Evolutionary conservation across 1,140 invertebrate species (phyloP).

Genomic region (Philopotamus ludificatus): DNA sequence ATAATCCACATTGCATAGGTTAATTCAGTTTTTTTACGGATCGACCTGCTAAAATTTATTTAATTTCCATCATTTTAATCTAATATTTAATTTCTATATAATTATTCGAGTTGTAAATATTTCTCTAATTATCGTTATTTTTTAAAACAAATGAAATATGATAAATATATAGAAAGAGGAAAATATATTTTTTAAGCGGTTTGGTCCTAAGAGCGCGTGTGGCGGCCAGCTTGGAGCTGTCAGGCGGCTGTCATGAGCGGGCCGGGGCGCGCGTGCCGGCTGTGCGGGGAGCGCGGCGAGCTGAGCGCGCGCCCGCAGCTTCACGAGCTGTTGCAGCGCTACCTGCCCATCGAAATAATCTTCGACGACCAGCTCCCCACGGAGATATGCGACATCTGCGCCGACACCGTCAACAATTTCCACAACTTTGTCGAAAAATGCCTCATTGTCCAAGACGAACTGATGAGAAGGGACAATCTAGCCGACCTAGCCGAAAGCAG

Average conservation of each 20-base stretch:
- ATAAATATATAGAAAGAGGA: too few species aligned
- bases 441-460: conserved; percentile 24
- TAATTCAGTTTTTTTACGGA: too few species aligned
- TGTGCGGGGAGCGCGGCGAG: conserved; percentile 2
- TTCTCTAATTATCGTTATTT: too few species aligned
- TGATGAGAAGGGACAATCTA: too few species aligned
- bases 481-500: background rate
- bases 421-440: conserved; percentile 37
- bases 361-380: conserved; percentile 34
- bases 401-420: conserved; percentile 29
- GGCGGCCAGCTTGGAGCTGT: background rate
- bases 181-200: too few species aligned
- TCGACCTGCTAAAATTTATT: too few species aligned
- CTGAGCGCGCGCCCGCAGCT: background rate
- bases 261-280: conserved; percentile 5
- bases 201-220: background rate
- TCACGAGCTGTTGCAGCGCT: background rate
- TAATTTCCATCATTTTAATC: too few species aligned
- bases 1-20: too few species aligned
- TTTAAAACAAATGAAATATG: too few species aligned
- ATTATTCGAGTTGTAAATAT: too few species aligned
- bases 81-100: too few species aligned
- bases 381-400: conserved; percentile 30
- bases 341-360: too few species aligned
- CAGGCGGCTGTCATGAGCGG: background rate